Conservation (phyloP, 2,797 vertebrate species). For the Trichosurus vulpecula region DNA sequence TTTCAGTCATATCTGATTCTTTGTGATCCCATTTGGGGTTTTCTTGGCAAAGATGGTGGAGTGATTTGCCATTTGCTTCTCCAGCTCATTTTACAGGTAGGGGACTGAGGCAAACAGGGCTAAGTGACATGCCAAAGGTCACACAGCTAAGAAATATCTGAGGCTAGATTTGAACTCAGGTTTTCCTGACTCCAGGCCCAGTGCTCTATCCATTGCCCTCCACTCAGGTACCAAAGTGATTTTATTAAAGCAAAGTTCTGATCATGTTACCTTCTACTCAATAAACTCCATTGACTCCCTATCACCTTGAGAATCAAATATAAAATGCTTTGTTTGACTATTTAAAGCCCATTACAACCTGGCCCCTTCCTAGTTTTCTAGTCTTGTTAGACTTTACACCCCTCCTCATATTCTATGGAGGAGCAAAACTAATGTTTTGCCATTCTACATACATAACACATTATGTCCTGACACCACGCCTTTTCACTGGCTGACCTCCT, state of each 20-base stretch:
- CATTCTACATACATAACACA: not conserved
- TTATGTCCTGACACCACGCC: not conserved
- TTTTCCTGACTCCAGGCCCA: not conserved
- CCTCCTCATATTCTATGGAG: not conserved
- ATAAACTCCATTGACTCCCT: not conserved
- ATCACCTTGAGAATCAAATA: not conserved
- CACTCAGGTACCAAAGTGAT: not conserved
- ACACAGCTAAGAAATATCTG: not conserved
- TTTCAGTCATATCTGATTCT: not conserved
- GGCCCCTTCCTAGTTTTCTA: not conserved
- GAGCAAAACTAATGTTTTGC: not conserved
- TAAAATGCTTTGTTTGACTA: not conserved
- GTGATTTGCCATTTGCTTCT: not conserved
- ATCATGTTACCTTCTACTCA: not conserved
- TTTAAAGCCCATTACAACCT: not conserved
- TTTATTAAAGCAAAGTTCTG: not conserved
- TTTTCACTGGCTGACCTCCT: not conserved
- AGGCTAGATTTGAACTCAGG: not conserved
- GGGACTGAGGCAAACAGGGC: not conserved
- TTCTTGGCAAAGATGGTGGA: not conserved
- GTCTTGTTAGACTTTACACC: not conserved
- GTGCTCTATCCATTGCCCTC: not conserved
- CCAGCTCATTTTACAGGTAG: not conserved
- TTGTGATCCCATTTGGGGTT: not conserved
- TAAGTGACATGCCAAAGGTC: not conserved